Evolutionary conservation across 1,140 invertebrate genomes (phyloP).

Genomic region (Lordiphosa collinella): DNA sequence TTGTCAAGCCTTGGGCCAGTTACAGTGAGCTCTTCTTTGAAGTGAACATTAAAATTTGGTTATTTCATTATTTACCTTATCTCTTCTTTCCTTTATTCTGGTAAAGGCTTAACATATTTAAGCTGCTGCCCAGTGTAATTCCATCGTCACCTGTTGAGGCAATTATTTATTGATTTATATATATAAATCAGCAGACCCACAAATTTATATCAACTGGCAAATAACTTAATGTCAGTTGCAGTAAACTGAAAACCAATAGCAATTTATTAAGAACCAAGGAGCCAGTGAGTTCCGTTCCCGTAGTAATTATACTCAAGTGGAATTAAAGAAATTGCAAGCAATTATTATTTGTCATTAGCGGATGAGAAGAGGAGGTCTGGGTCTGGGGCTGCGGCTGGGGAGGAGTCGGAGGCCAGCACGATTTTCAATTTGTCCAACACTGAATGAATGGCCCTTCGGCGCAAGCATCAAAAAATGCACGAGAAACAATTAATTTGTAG

Average conservation of each 20-base stretch:
- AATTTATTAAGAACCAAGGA: conserved; percentile 41
- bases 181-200: not conserved
- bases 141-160: too few species aligned
- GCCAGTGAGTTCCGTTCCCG: conserved; percentile 3
- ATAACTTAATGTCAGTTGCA: not conserved
- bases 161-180: not conserved
- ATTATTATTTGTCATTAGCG: conserved; percentile 70
- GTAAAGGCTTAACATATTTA: conserved; percentile 1
- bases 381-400: not conserved
- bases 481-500: conserved; percentile 65
- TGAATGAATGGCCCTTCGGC: conserved; percentile 48
- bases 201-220: not conserved
- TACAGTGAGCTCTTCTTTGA: too few species aligned
- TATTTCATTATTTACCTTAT: too few species aligned
- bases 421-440: conserved; percentile 9
- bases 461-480: conserved; percentile 59
- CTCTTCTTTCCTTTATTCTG: too few species aligned
- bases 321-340: conserved; percentile 68
- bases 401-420: not conserved
- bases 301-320: conserved; percentile 63
- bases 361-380: conserved; percentile 5
- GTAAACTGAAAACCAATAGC: conserved; percentile 41
- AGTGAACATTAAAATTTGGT: too few species aligned
- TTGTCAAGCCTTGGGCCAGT: too few species aligned
- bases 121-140: conserved; percentile 2